A percentile compares a stretch with the other conserved stretches of the same genome.
Evolutionary conservation across 30 jellyfish, hydroid and myxozoan species (phyloP).

Genomic region (Turritopsis dohrnii): DNA sequence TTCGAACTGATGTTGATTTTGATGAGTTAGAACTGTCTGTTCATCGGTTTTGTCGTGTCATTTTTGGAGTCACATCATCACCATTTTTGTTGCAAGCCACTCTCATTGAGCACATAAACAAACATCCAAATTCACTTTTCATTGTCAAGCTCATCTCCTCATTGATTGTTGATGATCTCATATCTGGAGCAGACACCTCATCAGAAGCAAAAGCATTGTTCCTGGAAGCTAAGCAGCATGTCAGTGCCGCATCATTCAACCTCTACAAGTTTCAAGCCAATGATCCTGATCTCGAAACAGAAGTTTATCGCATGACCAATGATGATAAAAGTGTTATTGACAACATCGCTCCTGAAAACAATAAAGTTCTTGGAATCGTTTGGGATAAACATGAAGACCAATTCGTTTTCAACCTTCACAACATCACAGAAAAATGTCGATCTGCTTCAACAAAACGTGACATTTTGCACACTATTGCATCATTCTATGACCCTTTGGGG

Average conservation of each 20-base stretch:
- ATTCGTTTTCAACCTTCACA: not conserved
- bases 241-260: too few relatives aligned
- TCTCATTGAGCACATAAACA: not conserved
- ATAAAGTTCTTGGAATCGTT: not conserved
- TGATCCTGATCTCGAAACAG: not conserved
- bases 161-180: not conserved
- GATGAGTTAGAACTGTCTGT: not conserved
- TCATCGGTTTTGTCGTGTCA: constrained; percentile 8
- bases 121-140: not conserved
- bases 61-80: constrained; percentile 21
- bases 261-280: constrained; percentile 18
- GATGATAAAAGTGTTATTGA: not conserved
- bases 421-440: not conserved
- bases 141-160: too few relatives aligned
- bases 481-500: not conserved
- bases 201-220: not conserved
- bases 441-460: not conserved
- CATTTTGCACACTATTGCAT: constrained; percentile 6
- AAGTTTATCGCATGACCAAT: not conserved
- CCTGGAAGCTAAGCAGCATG: too few relatives aligned
- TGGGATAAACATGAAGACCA: not conserved
- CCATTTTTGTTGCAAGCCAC: constrained; percentile 20
- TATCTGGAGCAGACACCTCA: not conserved
- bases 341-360: not conserved
- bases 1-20: not conserved